Evolutionary conservation across 2,113 vertebrate species (phyloP), one percentile per base, ranked within the genome.

Genomic region (Dipodomys spectabilis): DNA sequence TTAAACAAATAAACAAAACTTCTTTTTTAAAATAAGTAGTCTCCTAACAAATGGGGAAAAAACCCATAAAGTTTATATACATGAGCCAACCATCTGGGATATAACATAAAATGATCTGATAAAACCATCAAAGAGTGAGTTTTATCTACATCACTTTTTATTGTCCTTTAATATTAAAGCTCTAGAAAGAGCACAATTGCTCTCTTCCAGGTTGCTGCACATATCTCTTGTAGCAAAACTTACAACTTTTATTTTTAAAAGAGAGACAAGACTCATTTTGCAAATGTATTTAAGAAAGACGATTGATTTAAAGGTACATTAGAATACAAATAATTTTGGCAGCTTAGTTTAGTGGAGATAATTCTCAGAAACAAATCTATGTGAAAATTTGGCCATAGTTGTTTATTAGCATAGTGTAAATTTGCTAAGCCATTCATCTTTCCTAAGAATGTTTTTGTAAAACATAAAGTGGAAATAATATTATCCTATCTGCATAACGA

Each of bases 131-230:
- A 81, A 65, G 18, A 53, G 72, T 77, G 18, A 69, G n/a, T 89
- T 92, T 86, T 93, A 69, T 64, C 53, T 73, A 12, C 3, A 57
- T 71, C 60, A 49, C 27, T 82, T 91, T 92, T 60, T 83, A 74
- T 69, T 91, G 22, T 25, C 27, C 60, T 94, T 90, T 91, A 71
- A 88, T 75, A 84, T 92, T 64, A 86, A 90, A 89, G 35, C 18
- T 73, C 23, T 67, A 79, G 79, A 67, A 82, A 89, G 65, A 44
- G 13, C 30, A 28, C 45, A 89, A 30, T 45, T 82, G 28, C 23
- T 78, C 88, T 85, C 35, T 30, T 71, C 60, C 35, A 72, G 12
- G 53, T 93, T 91, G 72, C 19, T 82, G 28, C 44, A 44, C 71
- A 1, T 91, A 71, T 62, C 85, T 93, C 30, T 75, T 85, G 23